Evolutionary conservation across 1,140 invertebrate species (phyloP).

Genomic region (Papilio dardanus): DNA sequence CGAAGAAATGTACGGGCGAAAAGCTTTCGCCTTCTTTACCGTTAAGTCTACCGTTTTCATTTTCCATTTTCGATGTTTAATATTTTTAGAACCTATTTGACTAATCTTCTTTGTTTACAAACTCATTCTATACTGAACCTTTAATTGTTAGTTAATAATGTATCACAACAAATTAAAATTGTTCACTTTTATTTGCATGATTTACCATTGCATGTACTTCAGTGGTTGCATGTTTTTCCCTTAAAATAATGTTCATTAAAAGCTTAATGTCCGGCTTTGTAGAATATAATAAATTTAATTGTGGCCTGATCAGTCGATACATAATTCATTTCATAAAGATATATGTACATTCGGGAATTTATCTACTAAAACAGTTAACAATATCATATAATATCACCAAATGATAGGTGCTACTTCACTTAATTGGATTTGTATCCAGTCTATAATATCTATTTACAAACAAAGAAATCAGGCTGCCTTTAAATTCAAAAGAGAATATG

Average conservation of each 20-base stretch:
- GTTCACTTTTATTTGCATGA: constrained; percentile 26
- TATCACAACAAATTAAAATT: background rate
- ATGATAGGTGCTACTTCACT: background rate
- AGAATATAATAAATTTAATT: constrained; percentile 29
- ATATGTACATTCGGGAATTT: background rate
- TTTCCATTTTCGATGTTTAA: background rate
- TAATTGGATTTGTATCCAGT: constrained; percentile 30
- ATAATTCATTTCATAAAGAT: constrained; percentile 25
- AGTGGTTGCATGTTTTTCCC: constrained; percentile 21
- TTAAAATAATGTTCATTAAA: background rate
- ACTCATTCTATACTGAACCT: constrained; percentile 18
- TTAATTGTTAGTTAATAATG: constrained; percentile 8
- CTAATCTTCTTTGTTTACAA: background rate
- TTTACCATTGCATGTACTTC: constrained; percentile 16
- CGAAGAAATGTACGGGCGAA: background rate
- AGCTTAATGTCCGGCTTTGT: constrained; percentile 32
- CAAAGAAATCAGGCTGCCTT: constrained; percentile 26
- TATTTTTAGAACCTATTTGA: background rate
- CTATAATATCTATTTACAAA: constrained; percentile 1
- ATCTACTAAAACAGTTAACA: constrained; percentile 28
- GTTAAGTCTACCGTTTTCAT: background rate
- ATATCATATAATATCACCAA: constrained; percentile 16
- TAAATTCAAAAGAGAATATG: constrained; percentile 14
- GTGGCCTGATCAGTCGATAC: constrained; percentile 25
- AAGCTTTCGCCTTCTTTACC: background rate